These are phyloP conservation scores for Bothrops jararaca DNA, from an alignment of 2,113 vertebrate species.

Conservation along the genomic window DNA sequence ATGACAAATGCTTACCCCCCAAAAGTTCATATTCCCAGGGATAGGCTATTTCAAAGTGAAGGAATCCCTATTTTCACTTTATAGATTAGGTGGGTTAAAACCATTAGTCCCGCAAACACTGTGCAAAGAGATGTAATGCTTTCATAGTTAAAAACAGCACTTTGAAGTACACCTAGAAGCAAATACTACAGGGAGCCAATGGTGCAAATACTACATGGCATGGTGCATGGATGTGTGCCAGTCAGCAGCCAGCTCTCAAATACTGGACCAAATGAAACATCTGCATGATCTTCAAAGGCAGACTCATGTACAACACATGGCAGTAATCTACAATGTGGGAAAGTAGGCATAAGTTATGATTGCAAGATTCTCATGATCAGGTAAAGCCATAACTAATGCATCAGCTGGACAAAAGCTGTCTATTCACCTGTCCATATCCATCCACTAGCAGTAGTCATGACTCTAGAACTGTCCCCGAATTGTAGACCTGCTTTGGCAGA, in stretches of 20 bases:
- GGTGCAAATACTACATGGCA: too few species aligned
- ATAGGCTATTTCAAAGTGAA: background rate
- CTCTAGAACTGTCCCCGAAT: background rate
- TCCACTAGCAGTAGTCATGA: background rate
- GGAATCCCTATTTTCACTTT: background rate
- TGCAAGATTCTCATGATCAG: background rate
- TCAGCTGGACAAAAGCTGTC: background rate
- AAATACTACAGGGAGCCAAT: background rate
- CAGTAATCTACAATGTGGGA: background rate
- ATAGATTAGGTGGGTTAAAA: background rate
- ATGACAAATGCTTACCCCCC: background rate
- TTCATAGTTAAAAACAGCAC: background rate
- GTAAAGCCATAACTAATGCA: background rate
- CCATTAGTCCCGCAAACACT: background rate
- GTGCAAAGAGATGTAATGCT: background rate
- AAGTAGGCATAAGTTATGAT: background rate
- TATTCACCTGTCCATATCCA: background rate
- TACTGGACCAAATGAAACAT: background rate
- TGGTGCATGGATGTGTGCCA: background rate
- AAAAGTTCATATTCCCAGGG: background rate
- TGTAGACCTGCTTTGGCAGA: background rate
- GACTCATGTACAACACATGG: background rate
- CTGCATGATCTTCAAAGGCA: background rate
- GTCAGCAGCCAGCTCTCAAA: background rate
- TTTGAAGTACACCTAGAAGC: background rate